Conservation (phyloP, 1,140 invertebrate genomes). For the Ganaspis sp. region DNA sequence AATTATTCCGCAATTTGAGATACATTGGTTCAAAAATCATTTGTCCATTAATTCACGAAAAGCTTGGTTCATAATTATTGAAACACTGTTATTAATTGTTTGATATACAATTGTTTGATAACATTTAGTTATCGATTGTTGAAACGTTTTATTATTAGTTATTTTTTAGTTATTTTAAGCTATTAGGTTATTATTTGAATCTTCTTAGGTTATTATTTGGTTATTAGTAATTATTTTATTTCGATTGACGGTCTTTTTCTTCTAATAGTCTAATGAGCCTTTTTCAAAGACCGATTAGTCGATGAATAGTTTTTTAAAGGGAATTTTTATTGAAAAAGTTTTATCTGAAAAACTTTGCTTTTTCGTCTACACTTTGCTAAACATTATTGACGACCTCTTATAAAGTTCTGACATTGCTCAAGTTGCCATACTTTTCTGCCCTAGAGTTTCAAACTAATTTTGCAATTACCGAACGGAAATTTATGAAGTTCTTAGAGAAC, state of each 20-base stretch:
- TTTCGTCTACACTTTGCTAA: background rate
- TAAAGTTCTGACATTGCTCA: slow-evolving; percentile 16
- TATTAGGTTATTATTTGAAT: too few species aligned
- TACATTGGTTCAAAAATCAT: too few species aligned
- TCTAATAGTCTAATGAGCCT: background rate
- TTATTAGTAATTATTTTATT: too few species aligned
- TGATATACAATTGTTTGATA: too few species aligned
- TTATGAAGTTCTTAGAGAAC: slow-evolving; percentile 26
- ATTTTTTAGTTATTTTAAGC: too few species aligned
- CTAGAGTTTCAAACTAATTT: slow-evolving; percentile 24
- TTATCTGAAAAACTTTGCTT: slow-evolving; percentile 19
- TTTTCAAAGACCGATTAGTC: background rate
- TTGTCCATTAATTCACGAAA: too few species aligned
- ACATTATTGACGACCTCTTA: slow-evolving; percentile 21
- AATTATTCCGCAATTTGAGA: background rate
- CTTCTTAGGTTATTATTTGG: too few species aligned
- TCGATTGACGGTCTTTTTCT: too few species aligned
- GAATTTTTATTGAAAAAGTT: slow-evolving; percentile 7
- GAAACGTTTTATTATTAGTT: too few species aligned
- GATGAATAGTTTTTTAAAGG: background rate
- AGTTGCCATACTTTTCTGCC: background rate
- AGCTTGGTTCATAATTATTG: too few species aligned
- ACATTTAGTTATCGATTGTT: too few species aligned
- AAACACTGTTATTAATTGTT: too few species aligned
- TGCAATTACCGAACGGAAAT: slow-evolving; percentile 23